Percentiles rank a stretch among this genome's conserved stretches.
Evolutionary conservation across 2,797 vertebrate species (phyloP).

Genomic region (Brotula barbata): DNA sequence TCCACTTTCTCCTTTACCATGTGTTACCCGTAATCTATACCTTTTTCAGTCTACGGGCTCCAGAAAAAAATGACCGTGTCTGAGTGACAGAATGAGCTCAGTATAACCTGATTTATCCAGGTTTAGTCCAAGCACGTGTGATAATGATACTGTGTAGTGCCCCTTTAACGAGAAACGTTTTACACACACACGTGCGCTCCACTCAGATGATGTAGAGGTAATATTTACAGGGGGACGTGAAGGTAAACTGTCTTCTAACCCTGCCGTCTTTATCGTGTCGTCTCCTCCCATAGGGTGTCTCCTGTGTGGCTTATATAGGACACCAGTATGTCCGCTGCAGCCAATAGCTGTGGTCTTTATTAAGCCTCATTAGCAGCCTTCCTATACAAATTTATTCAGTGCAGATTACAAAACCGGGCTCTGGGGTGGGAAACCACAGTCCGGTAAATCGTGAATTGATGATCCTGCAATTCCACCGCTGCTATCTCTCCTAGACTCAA

Average conservation of each 20-base stretch:
- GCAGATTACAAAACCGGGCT: constrained; percentile 72
- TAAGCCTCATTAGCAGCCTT: constrained; percentile 74
- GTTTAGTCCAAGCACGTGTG: too few relatives aligned
- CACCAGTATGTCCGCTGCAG: constrained; percentile 53
- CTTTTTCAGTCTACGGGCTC: too few relatives aligned
- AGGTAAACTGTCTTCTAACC: constrained; percentile 59
- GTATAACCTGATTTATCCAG: too few relatives aligned
- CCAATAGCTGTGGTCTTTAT: constrained; percentile 68
- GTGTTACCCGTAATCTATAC: too few relatives aligned
- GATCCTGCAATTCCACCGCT: constrained; percentile 58
- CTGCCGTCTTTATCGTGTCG: constrained; percentile 48
- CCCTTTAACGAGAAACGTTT: neutral
- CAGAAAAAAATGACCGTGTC: too few relatives aligned
- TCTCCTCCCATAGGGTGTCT: constrained; percentile 57
- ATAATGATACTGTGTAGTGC: neutral
- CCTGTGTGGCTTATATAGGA: constrained; percentile 67
- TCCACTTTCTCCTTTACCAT: too few relatives aligned
- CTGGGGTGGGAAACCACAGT: constrained; percentile 66
- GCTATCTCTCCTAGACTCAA: constrained; percentile 47
- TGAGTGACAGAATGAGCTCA: too few relatives aligned
- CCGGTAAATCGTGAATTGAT: constrained; percentile 75
- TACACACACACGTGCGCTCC: too few relatives aligned
- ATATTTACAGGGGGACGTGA: constrained; percentile 55
- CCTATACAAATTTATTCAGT: constrained; percentile 73
- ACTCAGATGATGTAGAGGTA: constrained; percentile 60